A percentile compares a stretch with the other conserved stretches of the same genome.
Conservation (phyloP, 2,113 vertebrate species). For the Nerophis lumbriciformis region DNA sequence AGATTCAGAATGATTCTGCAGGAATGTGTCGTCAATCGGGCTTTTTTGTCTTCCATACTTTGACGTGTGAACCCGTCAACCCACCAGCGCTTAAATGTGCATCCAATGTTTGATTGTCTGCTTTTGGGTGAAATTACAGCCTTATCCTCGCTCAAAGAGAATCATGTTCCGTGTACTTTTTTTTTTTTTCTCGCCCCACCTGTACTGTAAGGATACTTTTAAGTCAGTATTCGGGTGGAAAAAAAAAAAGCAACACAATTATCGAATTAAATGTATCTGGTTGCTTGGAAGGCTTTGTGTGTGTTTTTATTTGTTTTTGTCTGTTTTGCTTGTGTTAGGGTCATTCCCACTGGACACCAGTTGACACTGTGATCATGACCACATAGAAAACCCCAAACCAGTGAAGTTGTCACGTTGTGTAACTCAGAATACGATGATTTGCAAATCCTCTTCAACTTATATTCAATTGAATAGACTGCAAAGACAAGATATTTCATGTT, state of each 20-base stretch:
- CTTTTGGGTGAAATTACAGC: constrained; percentile 64
- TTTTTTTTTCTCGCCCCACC: neutral
- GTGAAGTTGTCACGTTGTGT: no score
- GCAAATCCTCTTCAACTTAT: no score
- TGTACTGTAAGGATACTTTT: constrained; percentile 20
- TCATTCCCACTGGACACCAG: constrained; percentile 9
- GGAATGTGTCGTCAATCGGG: constrained; percentile 10
- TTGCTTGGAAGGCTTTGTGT: constrained; percentile 52
- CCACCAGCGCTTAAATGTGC: constrained; percentile 13
- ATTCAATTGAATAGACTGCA: no score
- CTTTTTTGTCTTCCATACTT: constrained; percentile 10
- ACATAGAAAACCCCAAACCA: neutral
- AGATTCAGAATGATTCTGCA: no score
- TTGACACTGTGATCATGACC: constrained; percentile 1
- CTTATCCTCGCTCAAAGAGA: constrained; percentile 58
- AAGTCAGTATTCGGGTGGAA: constrained; percentile 29
- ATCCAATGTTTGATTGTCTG: constrained; percentile 43
- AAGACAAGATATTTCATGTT: no score
- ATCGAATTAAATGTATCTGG: constrained; percentile 66
- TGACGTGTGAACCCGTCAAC: constrained; percentile 22
- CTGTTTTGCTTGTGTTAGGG: constrained; percentile 9
- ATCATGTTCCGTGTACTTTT: constrained; percentile 26
- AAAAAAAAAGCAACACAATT: constrained; percentile 39
- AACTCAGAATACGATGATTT: no score
- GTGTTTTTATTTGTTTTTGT: neutral